phyloP scores from a whole-genome alignment of 2,888 invertebrate species.

The Erynnis tages region DNA sequence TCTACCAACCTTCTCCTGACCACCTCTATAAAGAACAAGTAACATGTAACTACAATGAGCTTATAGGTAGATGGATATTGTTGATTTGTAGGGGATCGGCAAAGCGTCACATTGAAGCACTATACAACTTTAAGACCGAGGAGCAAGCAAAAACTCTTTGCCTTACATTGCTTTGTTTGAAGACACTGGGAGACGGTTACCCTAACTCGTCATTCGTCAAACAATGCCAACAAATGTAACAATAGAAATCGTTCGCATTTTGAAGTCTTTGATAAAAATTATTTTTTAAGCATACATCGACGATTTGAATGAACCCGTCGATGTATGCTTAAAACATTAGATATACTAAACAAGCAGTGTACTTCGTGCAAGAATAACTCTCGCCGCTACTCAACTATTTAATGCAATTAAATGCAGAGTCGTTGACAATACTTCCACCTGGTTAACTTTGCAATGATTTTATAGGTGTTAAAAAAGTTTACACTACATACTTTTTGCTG shows the following conservation, averaged over 20 bases:
- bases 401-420: slow-evolving; percentile 16
- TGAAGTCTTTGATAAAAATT: background rate
- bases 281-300: background rate
- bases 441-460: background rate
- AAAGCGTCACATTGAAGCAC: no score
- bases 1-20: no score
- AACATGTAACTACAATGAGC: no score
- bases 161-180: slow-evolving; percentile 7
- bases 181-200: background rate
- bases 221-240: slow-evolving; percentile 20
- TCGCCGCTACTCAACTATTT: background rate
- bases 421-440: slow-evolving; percentile 13
- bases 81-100: no score
- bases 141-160: slow-evolving; percentile 4
- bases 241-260: background rate
- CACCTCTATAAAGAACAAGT: no score
- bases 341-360: slow-evolving; percentile 7
- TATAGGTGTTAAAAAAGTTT: background rate
- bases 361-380: background rate
- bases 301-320: background rate
- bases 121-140: no score
- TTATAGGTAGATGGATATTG: no score
- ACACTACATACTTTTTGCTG: no score
- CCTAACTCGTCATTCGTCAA: slow-evolving; percentile 4
- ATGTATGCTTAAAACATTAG: background rate